A percentile compares a stretch with the other conserved stretches of the same genome.
Evolutionary conservation across 2,797 vertebrate genomes (phyloP).

Genomic region (Tenualosa thibaudeaui): DNA sequence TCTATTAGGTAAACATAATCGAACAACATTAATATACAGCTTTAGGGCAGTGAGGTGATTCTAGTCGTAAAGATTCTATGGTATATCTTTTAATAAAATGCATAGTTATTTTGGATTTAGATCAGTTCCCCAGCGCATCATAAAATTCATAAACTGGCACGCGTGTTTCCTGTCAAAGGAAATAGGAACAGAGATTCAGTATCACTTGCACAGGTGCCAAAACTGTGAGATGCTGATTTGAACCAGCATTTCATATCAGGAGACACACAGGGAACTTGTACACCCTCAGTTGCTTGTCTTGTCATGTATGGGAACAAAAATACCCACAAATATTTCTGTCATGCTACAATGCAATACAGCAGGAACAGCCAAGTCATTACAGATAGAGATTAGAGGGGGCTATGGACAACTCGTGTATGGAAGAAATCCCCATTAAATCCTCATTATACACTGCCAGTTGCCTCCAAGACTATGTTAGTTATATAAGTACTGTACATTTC

Average conservation of each 20-base stretch:
- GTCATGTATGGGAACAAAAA: constrained; percentile 27
- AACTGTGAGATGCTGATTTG: constrained; percentile 45
- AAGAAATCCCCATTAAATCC: constrained; percentile 13
- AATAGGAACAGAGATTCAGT: constrained; percentile 27
- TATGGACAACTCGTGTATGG: constrained; percentile 9
- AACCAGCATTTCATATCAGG: constrained; percentile 52
- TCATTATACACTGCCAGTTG: constrained; percentile 11
- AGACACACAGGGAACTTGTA: constrained; percentile 47
- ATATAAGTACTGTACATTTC: constrained; percentile 6
- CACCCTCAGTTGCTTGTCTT: constrained; percentile 46
- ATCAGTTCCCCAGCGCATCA: constrained; percentile 10
- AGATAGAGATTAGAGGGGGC: constrained; percentile 9
- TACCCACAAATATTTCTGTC: constrained; percentile 21
- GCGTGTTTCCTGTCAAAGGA: constrained; percentile 33
- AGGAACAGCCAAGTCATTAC: constrained; percentile 6
- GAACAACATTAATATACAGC: constrained; percentile 7
- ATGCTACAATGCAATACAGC: not conserved
- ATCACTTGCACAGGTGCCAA: constrained; percentile 45
- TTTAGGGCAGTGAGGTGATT: constrained; percentile 3
- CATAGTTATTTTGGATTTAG: constrained; percentile 16
- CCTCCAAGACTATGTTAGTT: not conserved
- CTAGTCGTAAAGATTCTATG: not conserved
- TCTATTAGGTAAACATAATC: constrained; percentile 23
- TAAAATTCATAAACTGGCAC: constrained; percentile 35
- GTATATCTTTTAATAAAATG: constrained; percentile 10